phyloP scores from a whole-genome alignment of 2,113 vertebrate genomes.

The Nestor notabilis region DNA sequence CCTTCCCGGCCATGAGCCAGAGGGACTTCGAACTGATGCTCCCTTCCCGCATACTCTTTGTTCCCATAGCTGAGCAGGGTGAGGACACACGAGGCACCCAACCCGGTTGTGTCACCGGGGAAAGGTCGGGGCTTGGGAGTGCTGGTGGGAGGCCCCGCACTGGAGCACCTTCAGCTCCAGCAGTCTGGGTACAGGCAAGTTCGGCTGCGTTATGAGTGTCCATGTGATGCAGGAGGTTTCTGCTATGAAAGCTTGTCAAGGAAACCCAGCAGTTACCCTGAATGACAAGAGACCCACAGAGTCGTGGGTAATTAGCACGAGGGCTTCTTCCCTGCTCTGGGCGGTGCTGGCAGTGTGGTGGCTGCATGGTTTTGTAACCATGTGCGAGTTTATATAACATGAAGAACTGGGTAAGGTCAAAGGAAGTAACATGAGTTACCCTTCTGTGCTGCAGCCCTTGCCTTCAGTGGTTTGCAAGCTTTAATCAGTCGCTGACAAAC shows the following conservation, averaged over 20 bases:
- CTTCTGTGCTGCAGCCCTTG: not conserved
- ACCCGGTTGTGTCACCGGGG: too few relatives aligned
- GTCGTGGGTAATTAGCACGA: not conserved
- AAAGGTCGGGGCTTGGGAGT: too few relatives aligned
- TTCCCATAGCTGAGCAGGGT: not conserved
- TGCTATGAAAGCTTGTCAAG: not conserved
- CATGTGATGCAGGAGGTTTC: accelerated
- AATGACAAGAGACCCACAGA: not conserved
- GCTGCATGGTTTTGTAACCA: not conserved
- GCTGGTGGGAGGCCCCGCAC: not conserved
- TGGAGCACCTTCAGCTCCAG: not conserved
- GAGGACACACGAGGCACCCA: not conserved
- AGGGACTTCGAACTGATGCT: too few relatives aligned
- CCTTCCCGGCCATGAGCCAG: not conserved
- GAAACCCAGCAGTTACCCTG: not conserved
- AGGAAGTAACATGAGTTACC: not conserved
- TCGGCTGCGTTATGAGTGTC: accelerated
- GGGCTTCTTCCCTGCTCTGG: not conserved
- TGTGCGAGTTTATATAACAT: not conserved
- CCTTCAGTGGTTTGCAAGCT: not conserved
- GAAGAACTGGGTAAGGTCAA: not conserved
- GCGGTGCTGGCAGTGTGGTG: not conserved
- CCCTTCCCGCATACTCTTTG: not conserved
- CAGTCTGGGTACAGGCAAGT: accelerated
- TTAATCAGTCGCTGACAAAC: not conserved